Evolutionary conservation across 2,888 invertebrate species (phyloP).

Genomic region (Aporophyla nigra): DNA sequence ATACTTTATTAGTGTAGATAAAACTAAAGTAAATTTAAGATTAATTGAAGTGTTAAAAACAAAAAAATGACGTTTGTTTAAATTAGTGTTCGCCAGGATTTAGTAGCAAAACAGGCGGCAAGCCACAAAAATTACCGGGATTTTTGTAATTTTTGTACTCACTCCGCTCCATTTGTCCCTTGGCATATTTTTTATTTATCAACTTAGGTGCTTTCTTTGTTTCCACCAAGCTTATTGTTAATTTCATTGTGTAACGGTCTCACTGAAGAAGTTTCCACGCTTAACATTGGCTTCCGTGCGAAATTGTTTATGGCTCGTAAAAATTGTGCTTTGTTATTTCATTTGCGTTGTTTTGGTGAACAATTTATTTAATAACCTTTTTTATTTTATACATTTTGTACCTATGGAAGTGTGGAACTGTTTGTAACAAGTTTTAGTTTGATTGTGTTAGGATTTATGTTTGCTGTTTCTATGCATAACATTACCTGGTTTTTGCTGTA

Average conservation of each 20-base stretch:
- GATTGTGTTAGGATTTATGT: slow-evolving; percentile 23
- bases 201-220: slow-evolving; percentile 78
- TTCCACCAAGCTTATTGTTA: slow-evolving; percentile 79
- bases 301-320: slow-evolving; percentile 77
- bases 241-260: slow-evolving; percentile 77
- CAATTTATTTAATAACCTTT: slow-evolving; percentile 55
- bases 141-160: slow-evolving; percentile 71
- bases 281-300: slow-evolving; percentile 73
- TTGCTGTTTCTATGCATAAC: slow-evolving; percentile 4
- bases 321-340: slow-evolving; percentile 70
- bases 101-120: slow-evolving; percentile 54
- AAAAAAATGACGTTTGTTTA: slow-evolving; percentile 2
- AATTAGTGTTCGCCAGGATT: slow-evolving; percentile 42
- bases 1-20: background rate
- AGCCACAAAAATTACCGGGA: slow-evolving; percentile 72
- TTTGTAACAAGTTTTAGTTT: slow-evolving; percentile 43
- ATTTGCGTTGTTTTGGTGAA: slow-evolving; percentile 62
- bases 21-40: too few species aligned
- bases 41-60: background rate
- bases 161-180: slow-evolving; percentile 77
- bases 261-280: slow-evolving; percentile 74
- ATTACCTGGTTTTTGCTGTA: background rate
- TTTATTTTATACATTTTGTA: slow-evolving; percentile 35
- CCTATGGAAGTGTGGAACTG: slow-evolving; percentile 22
- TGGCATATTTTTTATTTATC: slow-evolving; percentile 81